A percentile compares a stretch with the other conserved stretches of the same genome.
phyloP scores from a whole-genome alignment of 1,140 invertebrate genomes.

The Leptinotarsa defecta region DNA sequence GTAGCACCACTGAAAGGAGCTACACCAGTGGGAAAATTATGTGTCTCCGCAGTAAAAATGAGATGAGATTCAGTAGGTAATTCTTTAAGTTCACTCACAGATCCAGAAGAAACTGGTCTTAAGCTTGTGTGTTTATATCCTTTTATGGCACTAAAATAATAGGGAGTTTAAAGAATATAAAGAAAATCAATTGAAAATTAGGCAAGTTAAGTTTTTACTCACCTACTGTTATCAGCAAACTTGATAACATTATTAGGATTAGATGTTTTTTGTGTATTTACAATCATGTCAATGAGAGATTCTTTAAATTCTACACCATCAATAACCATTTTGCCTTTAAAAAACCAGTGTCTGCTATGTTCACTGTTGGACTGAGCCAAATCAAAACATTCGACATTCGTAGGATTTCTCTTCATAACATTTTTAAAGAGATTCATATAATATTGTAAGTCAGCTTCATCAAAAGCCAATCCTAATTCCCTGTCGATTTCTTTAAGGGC shows the following conservation, averaged over 20 bases:
- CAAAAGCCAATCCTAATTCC: conserved; percentile 87
- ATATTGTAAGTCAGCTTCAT: conserved; percentile 85
- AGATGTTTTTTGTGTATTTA: conserved; percentile 81
- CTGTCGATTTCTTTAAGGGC: conserved; percentile 84
- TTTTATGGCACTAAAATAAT: conserved; percentile 78
- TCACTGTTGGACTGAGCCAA: conserved; percentile 98
- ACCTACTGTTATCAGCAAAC: conserved; percentile 96
- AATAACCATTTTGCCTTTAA: conserved; percentile 85
- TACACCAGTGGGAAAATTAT: conserved; percentile 97
- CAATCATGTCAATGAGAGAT: conserved; percentile 92
- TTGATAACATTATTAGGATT: conserved; percentile 97
- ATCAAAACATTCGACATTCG: conserved; percentile 97
- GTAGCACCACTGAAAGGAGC: conserved; percentile 94
- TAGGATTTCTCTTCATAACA: conserved; percentile 89
- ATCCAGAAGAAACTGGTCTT: conserved; percentile 63
- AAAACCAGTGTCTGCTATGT: conserved; percentile 92
- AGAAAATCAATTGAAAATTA: conserved; percentile 4
- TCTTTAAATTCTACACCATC: conserved; percentile 78
- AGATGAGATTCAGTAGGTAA: conserved; percentile 76
- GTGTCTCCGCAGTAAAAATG: conserved; percentile 98
- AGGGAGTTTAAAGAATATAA: neutral
- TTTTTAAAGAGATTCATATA: conserved; percentile 82
- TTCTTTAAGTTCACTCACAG: conserved; percentile 68
- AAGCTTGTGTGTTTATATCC: conserved; percentile 76
- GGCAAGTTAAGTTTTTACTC: conserved; percentile 26